Base-by-base conservation (phyloP, 2,888 invertebrate genomes). In the Scaptomyza polygonia region DNA sequence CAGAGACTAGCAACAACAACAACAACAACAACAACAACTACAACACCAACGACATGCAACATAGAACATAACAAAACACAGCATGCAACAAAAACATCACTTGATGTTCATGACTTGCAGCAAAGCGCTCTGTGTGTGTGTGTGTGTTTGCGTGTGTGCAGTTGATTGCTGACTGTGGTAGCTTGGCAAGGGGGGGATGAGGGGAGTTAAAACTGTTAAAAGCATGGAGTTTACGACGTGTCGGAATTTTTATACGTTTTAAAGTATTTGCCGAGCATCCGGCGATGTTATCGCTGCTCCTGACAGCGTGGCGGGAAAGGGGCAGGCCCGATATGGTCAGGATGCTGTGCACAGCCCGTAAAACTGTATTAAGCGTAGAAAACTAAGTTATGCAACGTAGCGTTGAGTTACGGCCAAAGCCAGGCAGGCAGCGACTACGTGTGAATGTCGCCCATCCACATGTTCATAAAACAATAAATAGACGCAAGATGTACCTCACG, bases 201-300 rank as follows among this genome's bases (percentile, higher is more conserved):
- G 53, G 36, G 36, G 39, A 7, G 42, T 6, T 47, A n/a, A n/a
- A n/a, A n/a, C 69, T 71, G 82, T 82, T 81, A 81, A 82, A 77
- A 81, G 80, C 86, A 63, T 52, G 54, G 68, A 82, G 83, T 81
- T 79, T 82, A 81, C 86, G 82, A 85, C 87, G 87, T 87, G 85
- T 77, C 67, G 83, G 88, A 85, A 87, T 85, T 85, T 85, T 85
- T 87, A 85, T 85, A 72, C 74, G 71, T 82, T 85, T 85, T 82
- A 85, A 85, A 85, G 86, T 83, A 87, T 87, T 85, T 85, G 72
- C 78, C 59, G 68, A 58, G 70, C 72, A 69, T 59, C 67, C 66
- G 58, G 54, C 70, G 49, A 42, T 71, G 73, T 55, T 66, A 77
- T 67, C 67, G 67, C 71, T 70, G 53, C 65, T 53, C 36, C 63